A percentile compares a stretch with the other conserved stretches of the same genome.
Evolutionary conservation across 2,888 invertebrate genomes (phyloP).

Genomic region (Helleia helle): DNA sequence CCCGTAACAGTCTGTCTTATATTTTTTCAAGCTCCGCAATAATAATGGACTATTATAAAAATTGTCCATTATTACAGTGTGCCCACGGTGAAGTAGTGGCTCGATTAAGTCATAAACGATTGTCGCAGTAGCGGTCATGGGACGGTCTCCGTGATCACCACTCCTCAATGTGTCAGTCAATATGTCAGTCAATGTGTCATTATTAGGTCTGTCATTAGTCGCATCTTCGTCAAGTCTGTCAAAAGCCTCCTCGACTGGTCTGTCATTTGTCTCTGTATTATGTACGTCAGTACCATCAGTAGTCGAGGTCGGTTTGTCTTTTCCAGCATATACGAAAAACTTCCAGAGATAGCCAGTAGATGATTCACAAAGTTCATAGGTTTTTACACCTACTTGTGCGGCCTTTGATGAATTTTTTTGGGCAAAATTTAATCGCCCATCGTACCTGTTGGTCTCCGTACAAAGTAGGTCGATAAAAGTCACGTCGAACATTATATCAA

Average conservation of each 20-base stretch:
- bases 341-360: slow-evolving; percentile 24
- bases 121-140: slow-evolving; percentile 20
- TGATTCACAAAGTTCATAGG: slow-evolving; percentile 25
- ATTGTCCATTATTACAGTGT: slow-evolving; percentile 20
- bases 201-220: no score
- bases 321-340: slow-evolving; percentile 21
- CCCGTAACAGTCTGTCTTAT: slow-evolving; percentile 21
- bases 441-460: no score
- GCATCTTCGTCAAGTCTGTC: no score
- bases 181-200: no score
- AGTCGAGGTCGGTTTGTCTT: slow-evolving; percentile 13
- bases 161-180: no score
- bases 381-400: slow-evolving; percentile 21
- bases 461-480: slow-evolving; percentile 22
- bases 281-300: not conserved
- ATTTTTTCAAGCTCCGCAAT: slow-evolving; percentile 19
- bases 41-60: slow-evolving; percentile 27
- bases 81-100: slow-evolving; percentile 18
- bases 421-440: slow-evolving; percentile 21
- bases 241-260: no score
- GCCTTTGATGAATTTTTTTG: slow-evolving; percentile 22
- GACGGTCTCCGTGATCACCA: slow-evolving; percentile 6
- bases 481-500: slow-evolving; percentile 17
- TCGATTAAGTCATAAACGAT: slow-evolving; percentile 20
- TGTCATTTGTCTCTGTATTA: no score